Percentiles rank a stretch among this genome's conserved stretches.
These are phyloP conservation scores for Chelonoidis abingdonii DNA, from an alignment of 2,113 vertebrate genomes.

Conservation along the genomic window DNA sequence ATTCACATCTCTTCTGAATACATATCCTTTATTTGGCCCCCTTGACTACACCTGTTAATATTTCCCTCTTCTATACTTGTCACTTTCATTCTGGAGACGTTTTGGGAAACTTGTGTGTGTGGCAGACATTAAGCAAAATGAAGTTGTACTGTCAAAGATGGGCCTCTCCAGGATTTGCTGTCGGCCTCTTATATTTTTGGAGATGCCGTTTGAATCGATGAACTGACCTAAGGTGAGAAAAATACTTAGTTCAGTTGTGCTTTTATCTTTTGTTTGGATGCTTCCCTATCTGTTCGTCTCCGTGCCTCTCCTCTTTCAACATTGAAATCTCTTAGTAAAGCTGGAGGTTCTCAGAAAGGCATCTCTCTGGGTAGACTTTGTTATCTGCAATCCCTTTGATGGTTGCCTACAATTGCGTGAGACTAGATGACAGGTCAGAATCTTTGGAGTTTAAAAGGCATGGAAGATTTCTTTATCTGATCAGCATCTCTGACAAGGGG, in stretches of 20 bases:
- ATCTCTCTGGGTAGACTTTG: neutral
- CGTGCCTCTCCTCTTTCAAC: neutral
- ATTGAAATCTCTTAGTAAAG: neutral
- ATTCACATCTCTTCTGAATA: neutral
- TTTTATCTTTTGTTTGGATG: neutral
- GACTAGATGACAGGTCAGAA: neutral
- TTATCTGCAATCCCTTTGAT: neutral
- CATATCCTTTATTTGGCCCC: neutral
- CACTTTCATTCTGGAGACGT: neutral
- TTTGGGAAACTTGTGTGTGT: neutral
- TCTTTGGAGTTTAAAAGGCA: neutral
- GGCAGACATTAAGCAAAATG: fast-evolving
- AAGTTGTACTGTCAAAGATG: neutral
- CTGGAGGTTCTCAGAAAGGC: neutral
- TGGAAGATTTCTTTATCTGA: neutral
- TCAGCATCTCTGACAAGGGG: neutral
- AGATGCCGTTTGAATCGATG: neutral
- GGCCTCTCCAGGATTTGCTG: neutral
- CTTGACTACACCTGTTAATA: neutral
- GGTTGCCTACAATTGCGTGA: neutral
- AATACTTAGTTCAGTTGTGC: neutral
- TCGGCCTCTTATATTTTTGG: neutral
- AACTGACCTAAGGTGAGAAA: neutral
- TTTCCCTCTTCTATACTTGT: neutral
- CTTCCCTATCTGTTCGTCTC: neutral